Evolutionary conservation across 2,113 vertebrate species (phyloP).

Genomic region (Cololabis saira): DNA sequence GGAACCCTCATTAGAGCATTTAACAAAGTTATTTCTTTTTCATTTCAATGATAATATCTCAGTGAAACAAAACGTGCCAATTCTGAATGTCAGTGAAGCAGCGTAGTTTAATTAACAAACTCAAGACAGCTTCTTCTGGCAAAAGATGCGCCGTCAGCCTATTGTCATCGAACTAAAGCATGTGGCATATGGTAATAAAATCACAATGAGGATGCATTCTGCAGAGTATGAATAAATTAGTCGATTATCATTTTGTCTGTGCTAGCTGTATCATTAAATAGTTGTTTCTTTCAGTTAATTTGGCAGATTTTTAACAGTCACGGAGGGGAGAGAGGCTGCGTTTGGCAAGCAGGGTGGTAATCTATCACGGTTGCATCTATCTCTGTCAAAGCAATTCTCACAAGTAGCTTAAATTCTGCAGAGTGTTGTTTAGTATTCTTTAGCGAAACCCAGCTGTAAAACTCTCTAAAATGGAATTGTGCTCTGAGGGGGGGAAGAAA

Average conservation of each 20-base stretch:
- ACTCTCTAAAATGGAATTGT: constrained; percentile 13
- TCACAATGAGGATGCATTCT: constrained; percentile 29
- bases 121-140: constrained; percentile 15
- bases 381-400: constrained; percentile 53
- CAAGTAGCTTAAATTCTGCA: constrained; percentile 56
- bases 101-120: constrained; percentile 50
- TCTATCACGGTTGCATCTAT: constrained; percentile 38
- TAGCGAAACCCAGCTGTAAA: constrained; percentile 5
- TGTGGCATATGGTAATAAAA: constrained; percentile 37
- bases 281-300: constrained; percentile 50
- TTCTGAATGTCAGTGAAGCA: constrained; percentile 7
- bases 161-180: constrained; percentile 30
- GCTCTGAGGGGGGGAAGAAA: neutral
- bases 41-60: constrained; percentile 36
- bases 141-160: constrained; percentile 14
- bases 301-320: constrained; percentile 45
- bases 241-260: constrained; percentile 60
- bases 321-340: constrained; percentile 28
- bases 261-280: constrained; percentile 48
- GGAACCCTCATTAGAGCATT: constrained; percentile 1
- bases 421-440: constrained; percentile 44
- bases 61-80: constrained; percentile 29
- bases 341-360: constrained; percentile 39
- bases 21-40: constrained; percentile 23
- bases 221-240: constrained; percentile 43